phyloP scores from a whole-genome alignment of 2,888 invertebrate genomes.

The Antheraea assamensis region DNA sequence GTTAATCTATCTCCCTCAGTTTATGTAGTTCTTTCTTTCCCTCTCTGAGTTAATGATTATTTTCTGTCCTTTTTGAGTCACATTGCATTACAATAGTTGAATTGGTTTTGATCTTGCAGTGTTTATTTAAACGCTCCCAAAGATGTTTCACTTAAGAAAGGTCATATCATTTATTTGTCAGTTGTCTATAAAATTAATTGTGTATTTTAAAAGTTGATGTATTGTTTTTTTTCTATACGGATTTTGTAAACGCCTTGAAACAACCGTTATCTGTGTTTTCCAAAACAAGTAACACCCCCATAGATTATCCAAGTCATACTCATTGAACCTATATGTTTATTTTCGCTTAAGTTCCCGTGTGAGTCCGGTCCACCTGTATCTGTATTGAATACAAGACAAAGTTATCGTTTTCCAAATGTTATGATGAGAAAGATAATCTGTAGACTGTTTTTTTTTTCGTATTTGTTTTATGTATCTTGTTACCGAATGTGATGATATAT shows the following conservation, averaged over 20 bases:
- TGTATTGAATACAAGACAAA: constrained; percentile 29
- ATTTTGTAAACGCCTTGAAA: background rate
- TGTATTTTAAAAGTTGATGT: too few relatives aligned
- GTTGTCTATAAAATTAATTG: background rate
- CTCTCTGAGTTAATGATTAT: background rate
- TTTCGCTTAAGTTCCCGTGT: background rate
- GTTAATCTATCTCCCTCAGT: background rate
- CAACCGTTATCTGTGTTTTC: background rate
- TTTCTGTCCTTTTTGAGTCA: background rate
- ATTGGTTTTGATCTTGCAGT: background rate
- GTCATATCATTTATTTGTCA: too few relatives aligned
- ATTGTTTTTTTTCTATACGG: too few relatives aligned
- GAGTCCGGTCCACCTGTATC: background rate
- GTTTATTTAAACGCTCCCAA: background rate
- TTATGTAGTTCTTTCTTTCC: background rate
- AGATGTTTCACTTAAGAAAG: too few relatives aligned
- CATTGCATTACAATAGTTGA: background rate
- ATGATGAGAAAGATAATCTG: constrained; percentile 34
- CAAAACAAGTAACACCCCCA: background rate
- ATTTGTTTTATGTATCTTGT: constrained; percentile 64
- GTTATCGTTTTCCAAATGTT: constrained; percentile 24
- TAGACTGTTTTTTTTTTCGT: constrained; percentile 57
- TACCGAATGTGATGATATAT: constrained; percentile 75
- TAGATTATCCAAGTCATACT: too few relatives aligned
- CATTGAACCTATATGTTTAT: background rate